Percentiles rank a stretch among this genome's conserved stretches.
These are phyloP conservation scores for Odontesthes bonariensis DNA, from an alignment of 2,113 vertebrate species.

Conservation along the genomic window DNA sequence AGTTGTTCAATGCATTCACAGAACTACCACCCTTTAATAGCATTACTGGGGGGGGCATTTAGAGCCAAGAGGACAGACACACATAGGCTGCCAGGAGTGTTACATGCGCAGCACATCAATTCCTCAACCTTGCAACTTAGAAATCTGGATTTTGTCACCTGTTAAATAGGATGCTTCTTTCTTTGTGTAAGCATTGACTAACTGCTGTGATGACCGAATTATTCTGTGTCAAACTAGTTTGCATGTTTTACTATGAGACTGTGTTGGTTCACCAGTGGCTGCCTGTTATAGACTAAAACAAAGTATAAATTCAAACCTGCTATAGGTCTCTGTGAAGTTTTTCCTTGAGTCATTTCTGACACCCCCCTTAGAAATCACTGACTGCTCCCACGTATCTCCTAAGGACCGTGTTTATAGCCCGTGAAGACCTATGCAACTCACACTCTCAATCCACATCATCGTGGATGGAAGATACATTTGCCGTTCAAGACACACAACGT, in stretches of 20 bases:
- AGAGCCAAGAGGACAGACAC: neutral
- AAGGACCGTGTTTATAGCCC: neutral
- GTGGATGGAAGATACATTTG: neutral
- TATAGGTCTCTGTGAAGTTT: neutral
- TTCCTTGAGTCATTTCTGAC: no score
- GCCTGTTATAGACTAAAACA: no score
- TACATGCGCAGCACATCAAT: neutral
- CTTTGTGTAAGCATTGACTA: no score
- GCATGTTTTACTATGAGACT: no score
- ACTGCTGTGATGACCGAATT: no score
- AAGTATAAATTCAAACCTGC: conserved; percentile 4
- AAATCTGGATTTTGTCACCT: no score
- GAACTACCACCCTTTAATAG: neutral
- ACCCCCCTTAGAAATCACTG: conserved; percentile 7
- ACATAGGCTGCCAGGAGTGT: neutral
- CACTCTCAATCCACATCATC: conserved; percentile 1
- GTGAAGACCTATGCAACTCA: neutral
- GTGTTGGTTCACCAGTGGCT: no score
- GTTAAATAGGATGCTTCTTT: no score
- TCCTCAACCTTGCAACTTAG: no score
- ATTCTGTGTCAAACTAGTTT: no score
- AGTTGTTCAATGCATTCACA: neutral
- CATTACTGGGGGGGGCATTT: neutral
- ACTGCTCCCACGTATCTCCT: conserved; percentile 6
- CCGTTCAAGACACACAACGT: conserved; percentile 14